phyloP scores from a whole-genome alignment of 35 echinoderm and acorn worm genomes.

The Lytechinus variegatus region DNA sequence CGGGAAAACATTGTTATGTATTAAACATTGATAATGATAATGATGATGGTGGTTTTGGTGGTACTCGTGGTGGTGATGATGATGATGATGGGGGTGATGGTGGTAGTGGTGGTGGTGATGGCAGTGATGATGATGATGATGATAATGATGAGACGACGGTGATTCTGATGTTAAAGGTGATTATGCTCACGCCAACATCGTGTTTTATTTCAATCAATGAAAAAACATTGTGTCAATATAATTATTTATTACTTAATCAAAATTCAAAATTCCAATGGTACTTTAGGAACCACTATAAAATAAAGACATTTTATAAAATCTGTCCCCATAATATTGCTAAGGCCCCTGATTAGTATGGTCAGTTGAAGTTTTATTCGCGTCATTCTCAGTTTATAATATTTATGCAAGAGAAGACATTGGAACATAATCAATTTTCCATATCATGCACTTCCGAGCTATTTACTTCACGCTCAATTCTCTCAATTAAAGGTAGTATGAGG shows the following conservation, averaged over 20 bases:
- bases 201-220: too few species aligned
- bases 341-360: neutral
- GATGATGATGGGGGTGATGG: neutral
- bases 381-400: neutral
- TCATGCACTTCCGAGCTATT: neutral
- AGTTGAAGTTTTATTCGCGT: neutral
- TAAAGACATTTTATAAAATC: too few species aligned
- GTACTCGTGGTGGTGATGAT: neutral
- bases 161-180: too few species aligned
- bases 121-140: neutral
- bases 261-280: too few species aligned
- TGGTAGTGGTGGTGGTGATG: neutral
- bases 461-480: neutral
- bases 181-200: too few species aligned
- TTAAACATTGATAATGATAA: too few species aligned
- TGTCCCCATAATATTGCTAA: neutral
- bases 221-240: too few species aligned
- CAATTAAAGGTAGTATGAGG: neutral
- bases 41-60: too few species aligned
- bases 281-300: too few species aligned
- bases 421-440: neutral
- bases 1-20: too few species aligned
- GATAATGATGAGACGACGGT: too few species aligned
- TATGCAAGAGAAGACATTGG: neutral
- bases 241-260: too few species aligned